These are phyloP conservation scores for Aphelenchoides bicaudatus DNA, from an alignment of 2,888 invertebrate genomes.

Conservation along the genomic window DNA sequence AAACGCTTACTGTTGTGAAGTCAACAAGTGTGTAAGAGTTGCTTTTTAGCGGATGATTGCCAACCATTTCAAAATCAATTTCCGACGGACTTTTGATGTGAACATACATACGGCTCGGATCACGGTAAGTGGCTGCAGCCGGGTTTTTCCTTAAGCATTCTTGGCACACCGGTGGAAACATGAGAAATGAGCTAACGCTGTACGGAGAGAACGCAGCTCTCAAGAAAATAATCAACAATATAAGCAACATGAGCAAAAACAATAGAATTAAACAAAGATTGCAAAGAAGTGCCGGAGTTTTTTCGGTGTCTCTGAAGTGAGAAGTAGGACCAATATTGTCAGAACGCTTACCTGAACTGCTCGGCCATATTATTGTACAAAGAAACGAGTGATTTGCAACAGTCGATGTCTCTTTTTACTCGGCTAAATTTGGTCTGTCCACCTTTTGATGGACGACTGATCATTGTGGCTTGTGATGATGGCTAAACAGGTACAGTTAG, in stretches of 20 bases:
- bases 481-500: slow-evolving; percentile 23
- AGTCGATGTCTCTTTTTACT: not conserved
- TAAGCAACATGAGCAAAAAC: slow-evolving; percentile 46
- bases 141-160: slow-evolving; percentile 56
- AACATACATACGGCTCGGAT: slow-evolving; percentile 37
- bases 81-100: slow-evolving; percentile 42
- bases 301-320: slow-evolving; percentile 41
- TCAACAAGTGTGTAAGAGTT: slow-evolving; percentile 59
- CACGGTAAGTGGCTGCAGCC: slow-evolving; percentile 32
- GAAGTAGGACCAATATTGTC: slow-evolving; percentile 22
- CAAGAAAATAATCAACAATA: slow-evolving; percentile 50
- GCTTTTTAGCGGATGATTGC: slow-evolving; percentile 56
- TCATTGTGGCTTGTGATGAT: slow-evolving; percentile 33
- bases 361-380: not conserved
- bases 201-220: slow-evolving; percentile 48
- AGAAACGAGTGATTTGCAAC: not conserved
- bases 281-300: slow-evolving; percentile 42
- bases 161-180: slow-evolving; percentile 57
- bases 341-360: not conserved
- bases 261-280: slow-evolving; percentile 47
- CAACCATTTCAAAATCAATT: slow-evolving; percentile 54
- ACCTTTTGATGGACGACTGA: slow-evolving; percentile 25
- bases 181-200: slow-evolving; percentile 45
- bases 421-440: no score
- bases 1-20: slow-evolving; percentile 46